phyloP scores from a whole-genome alignment of 1,140 invertebrate genomes.

The Globodera ellingtonae region DNA sequence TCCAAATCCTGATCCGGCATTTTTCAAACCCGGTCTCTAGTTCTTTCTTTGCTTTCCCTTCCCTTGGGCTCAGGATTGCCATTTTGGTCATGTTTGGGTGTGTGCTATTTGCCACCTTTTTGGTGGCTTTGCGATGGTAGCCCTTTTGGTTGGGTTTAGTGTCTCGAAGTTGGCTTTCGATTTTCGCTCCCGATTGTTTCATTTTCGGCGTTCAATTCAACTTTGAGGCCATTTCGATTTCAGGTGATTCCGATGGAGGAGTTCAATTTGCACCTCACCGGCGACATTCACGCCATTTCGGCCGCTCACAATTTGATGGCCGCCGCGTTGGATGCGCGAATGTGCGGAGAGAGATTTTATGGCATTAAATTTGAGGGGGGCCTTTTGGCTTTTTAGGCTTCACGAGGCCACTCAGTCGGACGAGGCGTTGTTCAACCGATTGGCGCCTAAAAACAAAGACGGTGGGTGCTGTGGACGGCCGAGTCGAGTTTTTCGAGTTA shows the following conservation, averaged over 20 bases:
- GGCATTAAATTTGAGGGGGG: not conserved
- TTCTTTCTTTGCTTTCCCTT: no score
- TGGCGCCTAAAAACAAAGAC: constrained; percentile 79
- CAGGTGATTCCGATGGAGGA: constrained; percentile 98
- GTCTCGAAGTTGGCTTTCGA: no score
- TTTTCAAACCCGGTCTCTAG: no score
- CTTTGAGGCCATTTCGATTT: constrained; percentile 67
- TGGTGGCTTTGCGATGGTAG: no score
- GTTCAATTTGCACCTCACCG: constrained; percentile 97
- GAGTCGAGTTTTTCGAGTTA: not conserved
- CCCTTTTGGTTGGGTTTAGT: no score
- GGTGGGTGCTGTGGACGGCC: constrained; percentile 66
- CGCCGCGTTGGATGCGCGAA: constrained; percentile 82
- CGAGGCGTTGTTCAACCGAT: constrained; percentile 79
- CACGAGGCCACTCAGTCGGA: constrained; percentile 89
- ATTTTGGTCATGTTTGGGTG: no score
- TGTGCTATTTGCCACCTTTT: no score
- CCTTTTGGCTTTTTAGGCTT: constrained; percentile 66
- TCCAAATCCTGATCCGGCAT: no score
- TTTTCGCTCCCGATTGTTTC: no score
- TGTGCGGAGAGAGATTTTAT: constrained; percentile 68
- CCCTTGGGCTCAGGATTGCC: no score
- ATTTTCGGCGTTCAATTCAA: not conserved
- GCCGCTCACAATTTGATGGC: constrained; percentile 96
- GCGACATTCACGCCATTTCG: constrained; percentile 92